Evolutionary conservation across 2,888 invertebrate genomes (phyloP).

Genomic region (Pedicia rivosa): DNA sequence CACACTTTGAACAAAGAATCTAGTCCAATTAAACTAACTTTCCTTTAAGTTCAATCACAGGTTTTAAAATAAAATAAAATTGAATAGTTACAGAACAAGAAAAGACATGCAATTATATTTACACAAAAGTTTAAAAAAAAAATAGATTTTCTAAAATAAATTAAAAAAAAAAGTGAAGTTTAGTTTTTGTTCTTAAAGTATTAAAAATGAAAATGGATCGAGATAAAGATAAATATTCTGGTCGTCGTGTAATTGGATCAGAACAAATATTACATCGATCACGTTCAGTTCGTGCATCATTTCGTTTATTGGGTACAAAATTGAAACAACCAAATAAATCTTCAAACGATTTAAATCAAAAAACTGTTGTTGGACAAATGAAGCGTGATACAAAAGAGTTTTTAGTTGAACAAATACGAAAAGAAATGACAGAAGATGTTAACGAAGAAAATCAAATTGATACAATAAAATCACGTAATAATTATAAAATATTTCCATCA

Average conservation of each 20-base stretch:
- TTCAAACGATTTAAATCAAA: not conserved
- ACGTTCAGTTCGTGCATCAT: slow-evolving; percentile 52
- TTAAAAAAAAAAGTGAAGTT: no score
- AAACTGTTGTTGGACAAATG: not conserved
- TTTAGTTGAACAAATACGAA: slow-evolving; percentile 16
- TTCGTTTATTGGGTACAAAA: slow-evolving; percentile 47
- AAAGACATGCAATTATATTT: no score
- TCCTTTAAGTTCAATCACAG: no score
- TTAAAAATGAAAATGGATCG: slow-evolving; percentile 6
- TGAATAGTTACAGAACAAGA: no score
- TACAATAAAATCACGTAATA: slow-evolving; percentile 29
- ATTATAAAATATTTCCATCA: slow-evolving; percentile 10
- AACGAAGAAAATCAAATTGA: slow-evolving; percentile 27
- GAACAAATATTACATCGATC: slow-evolving; percentile 29
- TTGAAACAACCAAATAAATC: slow-evolving; percentile 31
- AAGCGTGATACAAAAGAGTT: slow-evolving; percentile 30
- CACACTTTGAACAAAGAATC: no score
- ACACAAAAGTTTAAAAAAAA: no score
- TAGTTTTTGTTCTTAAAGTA: no score
- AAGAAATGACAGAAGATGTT: slow-evolving; percentile 4
- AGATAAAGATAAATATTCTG: not conserved
- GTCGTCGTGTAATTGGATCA: not conserved
- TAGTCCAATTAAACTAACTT: no score
- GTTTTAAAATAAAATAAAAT: no score
- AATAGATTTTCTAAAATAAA: no score